phyloP scores from a whole-genome alignment of 2,888 invertebrate genomes.

The Poecilobothrus nobilitatus region DNA sequence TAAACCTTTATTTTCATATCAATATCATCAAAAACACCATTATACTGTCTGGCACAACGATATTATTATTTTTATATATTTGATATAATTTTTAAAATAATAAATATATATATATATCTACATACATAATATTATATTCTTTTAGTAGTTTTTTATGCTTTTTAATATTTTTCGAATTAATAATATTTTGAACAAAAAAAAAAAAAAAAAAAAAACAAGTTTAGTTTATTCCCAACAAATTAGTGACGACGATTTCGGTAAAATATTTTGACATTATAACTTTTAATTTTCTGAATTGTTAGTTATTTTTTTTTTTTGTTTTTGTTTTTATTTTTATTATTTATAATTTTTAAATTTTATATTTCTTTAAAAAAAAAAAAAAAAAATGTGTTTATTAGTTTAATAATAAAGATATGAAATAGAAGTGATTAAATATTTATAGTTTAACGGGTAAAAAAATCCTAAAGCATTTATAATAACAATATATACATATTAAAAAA shows the following conservation, averaged over 20 bases:
- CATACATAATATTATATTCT: not conserved
- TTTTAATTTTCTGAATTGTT: slow-evolving; percentile 20
- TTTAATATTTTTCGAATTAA: not conserved
- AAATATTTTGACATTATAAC: slow-evolving; percentile 29
- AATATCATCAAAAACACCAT: too few relatives aligned
- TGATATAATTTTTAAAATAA: too few relatives aligned
- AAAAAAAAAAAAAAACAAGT: not conserved
- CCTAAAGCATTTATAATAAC: too few relatives aligned
- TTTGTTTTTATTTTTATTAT: not conserved
- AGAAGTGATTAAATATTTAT: too few relatives aligned
- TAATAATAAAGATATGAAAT: not conserved
- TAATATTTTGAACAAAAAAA: not conserved
- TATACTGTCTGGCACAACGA: too few relatives aligned
- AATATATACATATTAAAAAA: too few relatives aligned
- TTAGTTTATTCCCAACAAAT: slow-evolving; percentile 15
- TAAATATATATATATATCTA: too few relatives aligned
- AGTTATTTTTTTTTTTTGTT: not conserved
- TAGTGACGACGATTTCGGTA: slow-evolving; percentile 28
- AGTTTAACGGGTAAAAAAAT: too few relatives aligned
- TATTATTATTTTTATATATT: too few relatives aligned
- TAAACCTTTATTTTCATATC: too few relatives aligned
- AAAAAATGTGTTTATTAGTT: not conserved
- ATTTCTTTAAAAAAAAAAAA: too few relatives aligned
- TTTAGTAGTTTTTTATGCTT: not conserved
- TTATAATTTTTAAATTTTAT: too few relatives aligned